phyloP scores from a whole-genome alignment of 92 coral and sea anemone species.

The Parazoanthus darwini region DNA sequence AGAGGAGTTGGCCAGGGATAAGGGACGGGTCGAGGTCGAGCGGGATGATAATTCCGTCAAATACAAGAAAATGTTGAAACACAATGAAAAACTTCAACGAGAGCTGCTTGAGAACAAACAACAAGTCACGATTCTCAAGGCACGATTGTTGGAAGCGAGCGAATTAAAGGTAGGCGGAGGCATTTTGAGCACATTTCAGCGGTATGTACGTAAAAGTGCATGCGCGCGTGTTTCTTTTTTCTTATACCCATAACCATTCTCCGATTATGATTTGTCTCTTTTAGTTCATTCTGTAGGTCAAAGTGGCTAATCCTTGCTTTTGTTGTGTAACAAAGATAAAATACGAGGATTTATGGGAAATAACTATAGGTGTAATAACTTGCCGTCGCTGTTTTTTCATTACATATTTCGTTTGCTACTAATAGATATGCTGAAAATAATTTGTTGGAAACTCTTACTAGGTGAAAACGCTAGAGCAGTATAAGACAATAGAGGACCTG shows the following conservation, averaged over 20 bases:
- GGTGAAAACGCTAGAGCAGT: slow-evolving; percentile 90
- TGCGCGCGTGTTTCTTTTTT: background rate
- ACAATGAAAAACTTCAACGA: slow-evolving; percentile 91
- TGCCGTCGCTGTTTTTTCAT: background rate
- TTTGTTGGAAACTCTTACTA: slow-evolving; percentile 11
- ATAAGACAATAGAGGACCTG: slow-evolving; percentile 82
- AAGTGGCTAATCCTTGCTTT: too few species aligned
- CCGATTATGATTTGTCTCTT: too few species aligned
- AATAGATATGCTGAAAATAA: background rate
- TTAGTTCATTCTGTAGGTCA: too few species aligned
- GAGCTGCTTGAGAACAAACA: slow-evolving; percentile 91
- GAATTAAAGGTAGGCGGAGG: slow-evolving; percentile 77
- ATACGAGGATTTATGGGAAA: background rate
- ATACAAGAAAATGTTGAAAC: slow-evolving; percentile 85
- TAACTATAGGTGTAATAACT: too few species aligned
- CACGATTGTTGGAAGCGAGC: slow-evolving; percentile 83
- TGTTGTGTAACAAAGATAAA: too few species aligned
- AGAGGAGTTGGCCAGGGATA: slow-evolving; percentile 84
- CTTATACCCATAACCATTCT: background rate
- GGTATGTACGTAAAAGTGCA: background rate
- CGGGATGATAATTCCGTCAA: slow-evolving; percentile 90
- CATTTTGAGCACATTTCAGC: background rate
- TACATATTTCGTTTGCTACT: background rate
- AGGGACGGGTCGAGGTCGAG: slow-evolving; percentile 93
- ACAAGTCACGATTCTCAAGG: slow-evolving; percentile 80